Conservation (phyloP, 2,797 vertebrate species). For the Melanotaenia parkinsoni region DNA sequence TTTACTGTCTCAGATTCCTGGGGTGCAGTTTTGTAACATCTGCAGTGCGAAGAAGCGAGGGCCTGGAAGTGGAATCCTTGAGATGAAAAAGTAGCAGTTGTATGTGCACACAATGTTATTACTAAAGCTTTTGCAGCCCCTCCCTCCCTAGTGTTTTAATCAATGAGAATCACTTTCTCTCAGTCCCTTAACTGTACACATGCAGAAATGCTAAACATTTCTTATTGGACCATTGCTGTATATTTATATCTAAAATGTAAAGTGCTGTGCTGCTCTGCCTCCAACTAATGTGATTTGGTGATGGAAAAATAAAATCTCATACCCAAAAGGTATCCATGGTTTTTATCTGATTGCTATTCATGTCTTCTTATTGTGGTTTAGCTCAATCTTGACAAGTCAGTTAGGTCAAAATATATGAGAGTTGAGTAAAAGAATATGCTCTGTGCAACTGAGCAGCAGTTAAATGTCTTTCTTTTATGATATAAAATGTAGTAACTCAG, state of each 20-base stretch:
- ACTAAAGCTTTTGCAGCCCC: conserved; percentile 39
- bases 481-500: neutral
- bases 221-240: conserved; percentile 49
- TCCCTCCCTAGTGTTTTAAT: conserved; percentile 30
- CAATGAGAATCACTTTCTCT: conserved; percentile 52
- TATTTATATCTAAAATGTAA: conserved; percentile 57
- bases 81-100: conserved; percentile 88
- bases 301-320: conserved; percentile 62
- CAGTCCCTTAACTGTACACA: conserved; percentile 26
- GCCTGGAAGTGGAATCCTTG: conserved; percentile 91
- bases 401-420: conserved; percentile 18
- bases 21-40: conserved; percentile 95
- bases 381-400: neutral
- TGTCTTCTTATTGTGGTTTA: neutral
- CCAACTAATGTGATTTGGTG: conserved; percentile 43
- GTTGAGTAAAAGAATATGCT: neutral
- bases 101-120: conserved; percentile 25
- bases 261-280: conserved; percentile 23
- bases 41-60: conserved; percentile 95
- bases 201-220: conserved; percentile 48
- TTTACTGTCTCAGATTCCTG: conserved; percentile 80
- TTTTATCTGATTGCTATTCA: conserved; percentile 30
- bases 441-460: neutral
- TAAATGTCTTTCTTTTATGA: neutral
- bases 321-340: conserved; percentile 23